phyloP scores from a whole-genome alignment of 2,888 invertebrate genomes.

The Eupsilia transversa region DNA sequence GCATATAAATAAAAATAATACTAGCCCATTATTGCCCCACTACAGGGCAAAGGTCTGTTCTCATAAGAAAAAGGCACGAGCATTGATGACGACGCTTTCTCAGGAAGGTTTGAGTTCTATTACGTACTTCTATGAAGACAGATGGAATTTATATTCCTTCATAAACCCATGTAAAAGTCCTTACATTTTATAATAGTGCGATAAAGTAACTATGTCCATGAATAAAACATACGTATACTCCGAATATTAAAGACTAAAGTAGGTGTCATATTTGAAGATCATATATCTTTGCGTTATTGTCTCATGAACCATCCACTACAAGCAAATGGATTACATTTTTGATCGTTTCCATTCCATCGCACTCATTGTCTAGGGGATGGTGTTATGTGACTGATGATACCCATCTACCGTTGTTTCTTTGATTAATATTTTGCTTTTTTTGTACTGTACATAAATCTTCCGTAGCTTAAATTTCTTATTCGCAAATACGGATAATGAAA shows the following conservation, averaged over 20 bases:
- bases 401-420: constrained; percentile 71
- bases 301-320: constrained; percentile 73
- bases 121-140: constrained; percentile 24
- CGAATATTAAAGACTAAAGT: constrained; percentile 53
- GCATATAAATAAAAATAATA: too few relatives aligned
- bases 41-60: too few relatives aligned
- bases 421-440: constrained; percentile 71
- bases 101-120: too few relatives aligned
- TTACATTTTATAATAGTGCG: constrained; percentile 45
- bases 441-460: constrained; percentile 38
- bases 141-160: constrained; percentile 45
- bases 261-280: constrained; percentile 63
- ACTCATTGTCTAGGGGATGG: constrained; percentile 77
- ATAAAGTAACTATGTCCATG: constrained; percentile 46
- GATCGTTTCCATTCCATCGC: constrained; percentile 84
- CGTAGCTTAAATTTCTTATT: constrained; percentile 28
- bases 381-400: constrained; percentile 80
- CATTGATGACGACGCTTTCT: too few relatives aligned
- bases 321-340: constrained; percentile 86
- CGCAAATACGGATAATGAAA: constrained; percentile 16
- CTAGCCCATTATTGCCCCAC: too few relatives aligned
- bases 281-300: constrained; percentile 71
- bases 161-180: constrained; percentile 40
- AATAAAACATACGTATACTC: constrained; percentile 56
- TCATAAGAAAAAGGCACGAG: too few relatives aligned